Evolutionary conservation across 2,888 invertebrate species (phyloP).

Genomic region (Mactromeris polynyma): DNA sequence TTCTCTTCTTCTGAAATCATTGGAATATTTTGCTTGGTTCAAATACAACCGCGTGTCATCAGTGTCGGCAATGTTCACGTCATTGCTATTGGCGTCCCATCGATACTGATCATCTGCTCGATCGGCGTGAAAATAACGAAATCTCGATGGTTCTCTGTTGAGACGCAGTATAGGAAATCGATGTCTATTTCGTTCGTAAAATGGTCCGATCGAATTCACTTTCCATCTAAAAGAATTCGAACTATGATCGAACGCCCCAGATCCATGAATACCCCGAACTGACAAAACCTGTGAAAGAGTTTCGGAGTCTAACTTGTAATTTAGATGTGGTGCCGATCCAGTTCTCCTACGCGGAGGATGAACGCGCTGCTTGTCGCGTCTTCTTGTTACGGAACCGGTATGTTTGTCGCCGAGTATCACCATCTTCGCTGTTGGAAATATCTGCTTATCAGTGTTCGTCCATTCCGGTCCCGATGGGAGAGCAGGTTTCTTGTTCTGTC

Average conservation of each 20-base stretch:
- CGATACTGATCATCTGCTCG: neutral
- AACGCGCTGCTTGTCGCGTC: neutral
- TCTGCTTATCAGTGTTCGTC: neutral
- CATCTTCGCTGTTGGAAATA: neutral
- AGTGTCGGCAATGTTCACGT: neutral
- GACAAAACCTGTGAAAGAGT: conserved; percentile 43
- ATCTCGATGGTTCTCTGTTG: neutral
- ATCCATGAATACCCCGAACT: conserved; percentile 51
- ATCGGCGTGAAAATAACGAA: conserved; percentile 30
- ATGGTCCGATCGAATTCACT: conserved; percentile 38
- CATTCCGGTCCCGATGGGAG: conserved; percentile 25
- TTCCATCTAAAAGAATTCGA: conserved; percentile 22
- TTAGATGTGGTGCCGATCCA: conserved; percentile 27
- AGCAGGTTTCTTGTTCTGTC: conserved; percentile 36
- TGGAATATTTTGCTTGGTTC: neutral
- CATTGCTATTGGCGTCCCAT: neutral
- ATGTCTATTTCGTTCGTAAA: conserved; percentile 31
- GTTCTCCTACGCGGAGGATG: neutral
- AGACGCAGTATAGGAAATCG: neutral
- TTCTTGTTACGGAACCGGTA: neutral
- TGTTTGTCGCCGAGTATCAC: neutral
- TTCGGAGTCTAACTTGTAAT: conserved; percentile 36
- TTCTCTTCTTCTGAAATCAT: neutral
- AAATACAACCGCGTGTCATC: neutral
- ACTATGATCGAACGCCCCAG: conserved; percentile 25